Evolutionary conservation across 2,113 vertebrate species (phyloP).

Genomic region (Mirounga angustirostris): DNA sequence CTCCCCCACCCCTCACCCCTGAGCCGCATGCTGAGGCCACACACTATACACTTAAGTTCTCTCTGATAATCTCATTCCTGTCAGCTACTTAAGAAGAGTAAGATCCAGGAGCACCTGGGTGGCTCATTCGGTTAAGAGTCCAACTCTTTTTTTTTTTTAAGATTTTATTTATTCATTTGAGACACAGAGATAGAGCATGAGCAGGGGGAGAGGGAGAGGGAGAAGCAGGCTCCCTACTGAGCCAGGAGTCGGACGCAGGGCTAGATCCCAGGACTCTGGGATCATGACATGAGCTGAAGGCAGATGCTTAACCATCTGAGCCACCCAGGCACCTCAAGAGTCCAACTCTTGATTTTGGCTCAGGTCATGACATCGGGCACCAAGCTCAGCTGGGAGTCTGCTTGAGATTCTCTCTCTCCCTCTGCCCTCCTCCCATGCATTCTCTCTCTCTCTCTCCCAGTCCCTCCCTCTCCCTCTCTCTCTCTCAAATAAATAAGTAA

Average conservation of each 20-base stretch:
- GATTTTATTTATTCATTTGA: no score
- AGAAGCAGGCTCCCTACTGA: no score
- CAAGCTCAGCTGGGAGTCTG: background rate
- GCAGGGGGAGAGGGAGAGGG: no score
- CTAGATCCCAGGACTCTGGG: no score
- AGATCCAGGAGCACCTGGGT: background rate
- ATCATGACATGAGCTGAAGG: no score
- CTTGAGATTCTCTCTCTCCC: background rate
- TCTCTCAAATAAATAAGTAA: background rate
- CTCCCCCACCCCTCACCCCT: no score
- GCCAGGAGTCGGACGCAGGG: no score
- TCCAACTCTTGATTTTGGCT: background rate
- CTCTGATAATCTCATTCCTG: background rate
- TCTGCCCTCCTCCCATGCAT: background rate
- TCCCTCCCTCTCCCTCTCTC: no score
- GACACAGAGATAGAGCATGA: no score
- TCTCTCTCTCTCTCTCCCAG: no score
- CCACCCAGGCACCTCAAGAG: background rate
- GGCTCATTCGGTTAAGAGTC: background rate
- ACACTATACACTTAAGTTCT: background rate
- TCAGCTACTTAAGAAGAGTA: background rate
- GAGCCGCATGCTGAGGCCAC: background rate
- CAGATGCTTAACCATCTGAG: no score
- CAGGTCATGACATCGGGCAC: background rate
- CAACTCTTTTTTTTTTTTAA: background rate